These are phyloP conservation scores for Psammodynastes pulverulentus DNA, from an alignment of 2,113 vertebrate genomes.

Conservation along the genomic window DNA sequence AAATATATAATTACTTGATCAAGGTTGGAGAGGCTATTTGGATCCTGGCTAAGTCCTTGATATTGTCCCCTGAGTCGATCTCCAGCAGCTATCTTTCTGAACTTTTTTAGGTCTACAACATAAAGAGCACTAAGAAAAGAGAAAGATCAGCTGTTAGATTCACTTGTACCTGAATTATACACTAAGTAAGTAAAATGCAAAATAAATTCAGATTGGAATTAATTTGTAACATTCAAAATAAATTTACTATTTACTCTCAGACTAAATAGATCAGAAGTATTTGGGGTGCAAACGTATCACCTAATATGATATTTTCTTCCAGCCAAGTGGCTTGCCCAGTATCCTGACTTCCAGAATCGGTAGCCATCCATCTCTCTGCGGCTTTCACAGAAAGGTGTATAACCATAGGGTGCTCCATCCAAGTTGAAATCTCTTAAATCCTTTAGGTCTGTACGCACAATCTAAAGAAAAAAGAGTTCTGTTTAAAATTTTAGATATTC, in stretches of 20 bases:
- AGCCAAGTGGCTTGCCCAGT: conserved; percentile 96
- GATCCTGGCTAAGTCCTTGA: conserved; percentile 96
- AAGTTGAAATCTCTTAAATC: conserved; percentile 91
- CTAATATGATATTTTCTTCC: conserved; percentile 98
- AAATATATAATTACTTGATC: conserved; percentile 81
- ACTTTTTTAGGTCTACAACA: conserved; percentile 97
- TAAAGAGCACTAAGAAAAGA: conserved; percentile 83
- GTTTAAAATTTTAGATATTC: not conserved
- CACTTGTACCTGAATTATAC: not conserved
- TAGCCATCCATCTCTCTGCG: conserved; percentile 96
- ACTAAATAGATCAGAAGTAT: not conserved
- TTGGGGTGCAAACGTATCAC: conserved; percentile 53
- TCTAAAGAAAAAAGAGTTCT: conserved; percentile 67
- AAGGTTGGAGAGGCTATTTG: conserved; percentile 97
- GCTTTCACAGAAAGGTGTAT: conserved; percentile 97
- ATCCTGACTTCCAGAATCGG: conserved; percentile 96
- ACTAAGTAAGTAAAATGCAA: not conserved
- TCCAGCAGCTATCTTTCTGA: conserved; percentile 95
- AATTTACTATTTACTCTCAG: not conserved
- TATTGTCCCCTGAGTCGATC: conserved; percentile 95
- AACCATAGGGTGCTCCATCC: conserved; percentile 95
- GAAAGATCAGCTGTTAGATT: conserved; percentile 25
- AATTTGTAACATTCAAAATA: not conserved
- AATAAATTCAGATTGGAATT: not conserved
- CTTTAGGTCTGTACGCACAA: conserved; percentile 93